Percentiles rank a stretch among this genome's conserved stretches.
These are phyloP conservation scores for Tetraneura akinire DNA, from an alignment of 1,140 invertebrate species.

Conservation along the genomic window DNA sequence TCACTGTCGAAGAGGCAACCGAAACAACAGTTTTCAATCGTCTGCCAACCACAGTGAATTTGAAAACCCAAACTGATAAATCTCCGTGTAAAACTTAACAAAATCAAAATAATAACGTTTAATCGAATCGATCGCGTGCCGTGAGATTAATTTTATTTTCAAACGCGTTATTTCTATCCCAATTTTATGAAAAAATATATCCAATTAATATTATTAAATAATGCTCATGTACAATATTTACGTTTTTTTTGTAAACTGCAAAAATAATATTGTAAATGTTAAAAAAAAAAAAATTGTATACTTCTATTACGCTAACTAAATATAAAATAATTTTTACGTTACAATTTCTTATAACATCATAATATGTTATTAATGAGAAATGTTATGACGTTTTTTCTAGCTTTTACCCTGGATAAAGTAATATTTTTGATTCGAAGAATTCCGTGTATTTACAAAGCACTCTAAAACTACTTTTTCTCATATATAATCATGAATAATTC, in stretches of 20 bases:
- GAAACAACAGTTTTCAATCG: slow-evolving; percentile 30
- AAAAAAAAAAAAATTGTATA: no score
- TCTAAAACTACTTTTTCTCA: not conserved
- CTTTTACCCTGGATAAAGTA: not conserved
- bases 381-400: not conserved
- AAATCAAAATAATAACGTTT: slow-evolving; percentile 3
- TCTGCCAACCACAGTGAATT: slow-evolving; percentile 35
- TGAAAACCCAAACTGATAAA: slow-evolving; percentile 16
- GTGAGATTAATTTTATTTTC: not conserved
- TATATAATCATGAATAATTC: slow-evolving; percentile 15
- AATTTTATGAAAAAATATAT: no score
- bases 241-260: no score
- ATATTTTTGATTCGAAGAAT: not conserved
- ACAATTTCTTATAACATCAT: no score
- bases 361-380: no score
- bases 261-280: no score
- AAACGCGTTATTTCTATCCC: no score
- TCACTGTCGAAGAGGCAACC: not conserved
- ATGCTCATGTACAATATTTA: no score
- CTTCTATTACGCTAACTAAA: no score
- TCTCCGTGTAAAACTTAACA: not conserved
- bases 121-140: not conserved
- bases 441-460: not conserved
- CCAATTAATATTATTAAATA: no score
- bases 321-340: no score